Evolutionary conservation across 2,113 vertebrate genomes (phyloP), one percentile per base, ranked within the genome.

Genomic region (Tiliqua scincoides): DNA sequence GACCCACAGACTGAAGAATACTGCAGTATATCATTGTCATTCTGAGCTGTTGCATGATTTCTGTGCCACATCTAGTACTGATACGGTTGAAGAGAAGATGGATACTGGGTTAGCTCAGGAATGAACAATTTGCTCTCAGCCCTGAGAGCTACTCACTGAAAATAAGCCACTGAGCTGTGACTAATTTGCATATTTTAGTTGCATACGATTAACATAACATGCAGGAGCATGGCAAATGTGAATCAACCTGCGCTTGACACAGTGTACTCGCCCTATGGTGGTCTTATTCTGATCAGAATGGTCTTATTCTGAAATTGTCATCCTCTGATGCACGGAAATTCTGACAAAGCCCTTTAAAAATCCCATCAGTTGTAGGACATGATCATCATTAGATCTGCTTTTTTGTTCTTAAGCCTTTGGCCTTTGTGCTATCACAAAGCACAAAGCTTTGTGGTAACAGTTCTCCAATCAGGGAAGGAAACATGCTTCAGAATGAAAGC

Each of bases 181-280:
- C 78, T 81, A 73, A 86, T 86, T 74, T 86, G 85, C 85, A 86
- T 86, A 74, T 80, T 86, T 85, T 80, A 73, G n/a, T 80, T 81
- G 78, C 32, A 63, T 37, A 23, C 77, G 48, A 65, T 86, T 65
- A 80, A 81, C 59, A 65, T 35, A 80, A 80, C 10, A 23, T 86
- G 77, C 68, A 30, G 52, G 20, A 72, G 77, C 25, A 17, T 86
- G 37, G 85, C 77, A 80, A 80, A 86, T 74, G 40, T 86, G 57
- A 80, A 74, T 86, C 68, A 65, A 54, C 23, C 35, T 80, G 80
- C 63, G 59, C 59, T 54, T 80, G 83, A 77, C 77, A 65, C 27
- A 27, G 65, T 54, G 59, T 32, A 30, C 21, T 54, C 35, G 0
- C 12, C 43, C 59, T 27, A 40, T 63, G 17, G 6, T 54, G 72